Percentiles rank a stretch among this genome's conserved stretches.
Conservation (phyloP, 2,888 invertebrate genomes). For the Cerastis leucographa region DNA sequence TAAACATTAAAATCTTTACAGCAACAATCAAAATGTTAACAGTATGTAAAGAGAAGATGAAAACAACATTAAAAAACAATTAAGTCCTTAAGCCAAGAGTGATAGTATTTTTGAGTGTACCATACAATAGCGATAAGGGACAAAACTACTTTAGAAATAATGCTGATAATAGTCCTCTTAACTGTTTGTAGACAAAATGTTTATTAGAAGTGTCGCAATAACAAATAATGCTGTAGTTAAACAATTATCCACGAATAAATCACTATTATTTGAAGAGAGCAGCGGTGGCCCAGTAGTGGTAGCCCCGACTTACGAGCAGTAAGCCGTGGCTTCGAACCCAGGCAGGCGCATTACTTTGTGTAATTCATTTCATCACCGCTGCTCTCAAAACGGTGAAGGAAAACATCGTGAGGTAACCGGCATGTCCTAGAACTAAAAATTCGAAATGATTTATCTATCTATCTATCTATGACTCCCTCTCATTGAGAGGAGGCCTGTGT, state of each 20-base stretch:
- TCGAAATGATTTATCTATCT: too few species aligned
- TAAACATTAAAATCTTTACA: slow-evolving; percentile 1
- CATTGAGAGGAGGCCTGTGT: too few species aligned
- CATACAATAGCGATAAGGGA: background rate
- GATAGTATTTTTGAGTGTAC: background rate
- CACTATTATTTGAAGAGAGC: background rate
- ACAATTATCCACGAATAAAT: background rate
- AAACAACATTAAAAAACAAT: slow-evolving; percentile 12
- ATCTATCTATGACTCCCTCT: too few species aligned
- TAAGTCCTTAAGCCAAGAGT: background rate
- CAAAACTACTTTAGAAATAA: background rate
- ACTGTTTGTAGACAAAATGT: background rate
- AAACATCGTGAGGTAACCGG: too few species aligned
- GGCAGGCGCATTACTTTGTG: too few species aligned
- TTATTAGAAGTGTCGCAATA: background rate
- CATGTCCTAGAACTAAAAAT: too few species aligned
- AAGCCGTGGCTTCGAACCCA: too few species aligned
- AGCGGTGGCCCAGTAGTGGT: too few species aligned
- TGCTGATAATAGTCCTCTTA: background rate
- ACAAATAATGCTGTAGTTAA: background rate
- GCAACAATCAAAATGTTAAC: slow-evolving; percentile 5
- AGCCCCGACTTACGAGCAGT: too few species aligned
- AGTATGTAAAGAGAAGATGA: slow-evolving; percentile 3
- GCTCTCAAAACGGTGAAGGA: too few species aligned
- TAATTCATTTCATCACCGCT: too few species aligned